phyloP scores from a whole-genome alignment of 2,113 vertebrate genomes.

The Corvus moneduloides region DNA sequence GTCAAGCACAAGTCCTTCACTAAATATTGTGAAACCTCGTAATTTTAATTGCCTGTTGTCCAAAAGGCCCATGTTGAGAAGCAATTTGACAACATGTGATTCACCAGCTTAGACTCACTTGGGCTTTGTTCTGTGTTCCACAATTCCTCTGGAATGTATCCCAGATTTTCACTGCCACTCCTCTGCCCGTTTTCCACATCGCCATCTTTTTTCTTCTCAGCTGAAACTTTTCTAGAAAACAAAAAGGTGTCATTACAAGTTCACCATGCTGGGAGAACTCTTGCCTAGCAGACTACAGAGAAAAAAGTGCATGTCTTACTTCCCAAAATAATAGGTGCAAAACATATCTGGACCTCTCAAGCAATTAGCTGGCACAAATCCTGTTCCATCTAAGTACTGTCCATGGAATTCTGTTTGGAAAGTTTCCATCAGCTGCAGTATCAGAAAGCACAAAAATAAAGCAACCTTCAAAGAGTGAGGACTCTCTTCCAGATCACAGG shows the following conservation, averaged over 20 bases:
- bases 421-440: not conserved
- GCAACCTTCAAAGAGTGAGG: not conserved
- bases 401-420: not conserved
- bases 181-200: not conserved
- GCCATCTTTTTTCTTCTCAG: not conserved
- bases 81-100: not conserved
- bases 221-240: slow-evolving; percentile 66
- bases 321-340: not conserved
- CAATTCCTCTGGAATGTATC: slow-evolving; percentile 56
- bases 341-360: not conserved
- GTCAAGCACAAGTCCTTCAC: not conserved
- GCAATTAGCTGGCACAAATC: not conserved
- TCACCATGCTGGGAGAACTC: not conserved
- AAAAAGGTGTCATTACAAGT: not conserved
- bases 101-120: slow-evolving; percentile 30
- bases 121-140: not conserved
- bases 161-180: slow-evolving; percentile 60
- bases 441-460: not conserved
- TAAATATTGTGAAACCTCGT: not conserved
- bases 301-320: not conserved
- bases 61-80: not conserved
- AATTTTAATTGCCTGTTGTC: not conserved
- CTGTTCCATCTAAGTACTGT: not conserved
- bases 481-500: not conserved
- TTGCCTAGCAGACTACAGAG: not conserved